Evolutionary conservation across 1,140 invertebrate species (phyloP), one percentile per base, ranked within the genome.

Genomic region (Dryas iulia): DNA sequence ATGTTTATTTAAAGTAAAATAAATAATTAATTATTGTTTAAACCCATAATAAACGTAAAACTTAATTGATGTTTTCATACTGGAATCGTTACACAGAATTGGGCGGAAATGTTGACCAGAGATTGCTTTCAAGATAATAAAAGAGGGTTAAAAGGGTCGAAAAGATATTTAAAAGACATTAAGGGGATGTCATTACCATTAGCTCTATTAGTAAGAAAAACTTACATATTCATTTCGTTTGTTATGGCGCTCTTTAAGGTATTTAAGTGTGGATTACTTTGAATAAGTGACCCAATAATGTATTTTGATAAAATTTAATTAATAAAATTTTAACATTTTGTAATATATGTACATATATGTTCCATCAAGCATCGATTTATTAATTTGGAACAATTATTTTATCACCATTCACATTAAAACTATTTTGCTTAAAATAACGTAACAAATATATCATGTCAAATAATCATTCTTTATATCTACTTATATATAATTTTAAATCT

Each of bases 81-180:
- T 58, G 5, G 18, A 58, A 58, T 58, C 56, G 56, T 58, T 58
- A 18, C 39, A 47, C 39, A 47, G 18, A 47, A 47, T 18, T 21
- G 39, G 28, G 33, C 33, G 59, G 63, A 24, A 65, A 65, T 65
- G 63, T 65, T 58, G 63, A 65, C 63, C 63, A 65, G 33, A 58
- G 63, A 65, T 65, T 58, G 63, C 63, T 65, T 57, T 65, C 54
- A 28, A 65, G 63, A 65, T 65, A 65, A 65, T 39, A 54, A 65
- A 53, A 58, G 59, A 47, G 59, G 39, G 18, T 52, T 61, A 61
- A 61, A 61, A 61, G 59, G 63, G 63, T 58, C 63, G 28, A 57
- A 57, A 65, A 65, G 63, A 65, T 65, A 65, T 65, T 65, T 58
- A 65, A 65, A 65, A 65, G 54, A 39, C 63, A 65, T 65, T 65